Evolutionary conservation across 1,140 invertebrate species (phyloP), one percentile per base, ranked within the genome.

Genomic region (Panonychus citri): DNA sequence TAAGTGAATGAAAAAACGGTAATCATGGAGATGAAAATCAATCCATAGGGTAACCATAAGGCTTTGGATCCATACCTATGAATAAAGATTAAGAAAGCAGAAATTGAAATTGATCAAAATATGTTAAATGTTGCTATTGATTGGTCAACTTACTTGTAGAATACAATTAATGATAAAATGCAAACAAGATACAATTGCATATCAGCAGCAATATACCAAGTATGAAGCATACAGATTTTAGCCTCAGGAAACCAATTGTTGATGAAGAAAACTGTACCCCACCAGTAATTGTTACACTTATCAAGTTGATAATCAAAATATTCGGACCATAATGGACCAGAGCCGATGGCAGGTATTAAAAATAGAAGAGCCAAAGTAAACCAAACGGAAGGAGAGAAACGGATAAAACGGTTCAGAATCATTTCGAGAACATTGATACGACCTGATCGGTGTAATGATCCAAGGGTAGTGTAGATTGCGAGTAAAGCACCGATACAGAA

Each of bases 181-280:
- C 56, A 50, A n/a, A 62, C 19, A 19, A 64, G 53, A 34, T 57
- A 61, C 1, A 64, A 46, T 19, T 64, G 63, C 40, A 62, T 54
- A 53, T 64, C 63, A 2, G 61, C 59, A 15, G 61, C 59, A 17
- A 64, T 37, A 48, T 60, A 64, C 63, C 63, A 64, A 3, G 60
- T 61, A 55, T 61, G 60, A 12, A 61, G 53, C 48, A 61, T 52
- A 28, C 63, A 64, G 55, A 53, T 51, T 42, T 54, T 27, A 10
- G 24, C 21, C 8, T 19, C 30, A 21, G 40, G 37, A n/a, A 57
- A 57, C 40, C 60, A 62, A 42, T 64, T 64, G 26, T 61, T 61
- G 40, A 62, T 59, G 26, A 62, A 64, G n/a, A 60, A 55, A 5
- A 62, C n/a, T n/a, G 58, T 62, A 2, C 52, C 39, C 61, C 61